These are phyloP conservation scores for Serinus canaria DNA, from an alignment of 2,113 vertebrate genomes.

Conservation along the genomic window DNA sequence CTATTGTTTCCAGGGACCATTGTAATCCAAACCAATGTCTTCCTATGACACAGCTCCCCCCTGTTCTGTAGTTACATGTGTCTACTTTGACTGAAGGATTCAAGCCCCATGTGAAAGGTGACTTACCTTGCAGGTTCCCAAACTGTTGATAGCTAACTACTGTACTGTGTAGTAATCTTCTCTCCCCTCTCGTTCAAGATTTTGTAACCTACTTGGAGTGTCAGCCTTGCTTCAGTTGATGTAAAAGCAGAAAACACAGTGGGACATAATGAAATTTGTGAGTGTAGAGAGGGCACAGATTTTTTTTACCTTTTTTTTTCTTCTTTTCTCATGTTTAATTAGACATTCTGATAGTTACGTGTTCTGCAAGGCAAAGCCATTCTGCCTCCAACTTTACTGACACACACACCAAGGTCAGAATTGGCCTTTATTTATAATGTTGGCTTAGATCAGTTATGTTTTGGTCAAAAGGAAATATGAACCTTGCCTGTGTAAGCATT, in stretches of 20 bases:
- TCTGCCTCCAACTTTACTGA: not conserved
- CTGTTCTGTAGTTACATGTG: not conserved
- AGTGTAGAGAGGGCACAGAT: not conserved
- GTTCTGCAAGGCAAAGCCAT: not conserved
- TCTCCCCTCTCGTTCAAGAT: not conserved
- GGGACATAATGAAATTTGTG: not conserved
- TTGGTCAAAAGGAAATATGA: constrained; percentile 40
- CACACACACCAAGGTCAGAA: not conserved
- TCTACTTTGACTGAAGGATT: not conserved
- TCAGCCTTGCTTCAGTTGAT: not conserved
- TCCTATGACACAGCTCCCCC: not conserved
- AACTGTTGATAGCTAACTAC: not conserved
- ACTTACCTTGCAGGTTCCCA: not conserved
- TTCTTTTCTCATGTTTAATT: not conserved
- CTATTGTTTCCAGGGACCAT: constrained; percentile 15
- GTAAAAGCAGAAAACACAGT: not conserved
- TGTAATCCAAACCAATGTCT: not conserved
- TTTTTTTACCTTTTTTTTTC: not conserved
- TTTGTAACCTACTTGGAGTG: not conserved
- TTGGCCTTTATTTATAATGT: not conserved
- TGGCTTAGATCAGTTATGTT: constrained; percentile 26
- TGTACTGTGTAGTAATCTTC: not conserved
- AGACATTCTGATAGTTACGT: not conserved
- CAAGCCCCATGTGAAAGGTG: not conserved
- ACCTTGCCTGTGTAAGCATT: constrained; percentile 22